Evolutionary conservation across 2,113 vertebrate species (phyloP).

Genomic region (Scophthalmus maximus): DNA sequence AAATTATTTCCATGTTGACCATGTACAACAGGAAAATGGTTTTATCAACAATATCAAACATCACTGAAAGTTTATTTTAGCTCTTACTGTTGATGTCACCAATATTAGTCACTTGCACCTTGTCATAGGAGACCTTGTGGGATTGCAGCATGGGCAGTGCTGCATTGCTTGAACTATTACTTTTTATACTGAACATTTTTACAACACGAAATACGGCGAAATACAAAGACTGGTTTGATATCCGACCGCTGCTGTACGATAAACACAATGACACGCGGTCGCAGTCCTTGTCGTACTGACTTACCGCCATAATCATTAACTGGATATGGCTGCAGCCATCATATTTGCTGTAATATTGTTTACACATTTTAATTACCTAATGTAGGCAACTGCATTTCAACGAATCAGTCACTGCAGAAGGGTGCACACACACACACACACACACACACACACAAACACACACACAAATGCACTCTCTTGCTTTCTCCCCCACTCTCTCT

Average conservation of each 20-base stretch:
- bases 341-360: constrained; percentile 7
- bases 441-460: background rate
- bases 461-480: background rate
- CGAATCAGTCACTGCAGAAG: background rate
- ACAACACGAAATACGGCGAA: too few relatives aligned
- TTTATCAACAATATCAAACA: too few relatives aligned
- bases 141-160: background rate
- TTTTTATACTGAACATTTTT: background rate
- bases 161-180: too few relatives aligned
- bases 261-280: background rate
- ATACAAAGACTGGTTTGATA: background rate
- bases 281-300: background rate
- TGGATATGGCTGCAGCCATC: background rate
- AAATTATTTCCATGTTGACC: too few relatives aligned
- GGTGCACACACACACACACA: constrained; percentile 3
- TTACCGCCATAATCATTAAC: background rate
- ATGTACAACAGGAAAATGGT: too few relatives aligned
- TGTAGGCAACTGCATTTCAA: constrained; percentile 9
- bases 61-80: too few relatives aligned
- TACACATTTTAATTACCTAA: constrained; percentile 2
- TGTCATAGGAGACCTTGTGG: too few relatives aligned
- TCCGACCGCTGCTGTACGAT: background rate
- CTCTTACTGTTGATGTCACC: background rate
- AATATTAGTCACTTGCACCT: background rate
- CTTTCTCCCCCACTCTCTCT: background rate